Evolutionary conservation across 2,113 vertebrate genomes (phyloP).

Genomic region (Euleptes europaea): DNA sequence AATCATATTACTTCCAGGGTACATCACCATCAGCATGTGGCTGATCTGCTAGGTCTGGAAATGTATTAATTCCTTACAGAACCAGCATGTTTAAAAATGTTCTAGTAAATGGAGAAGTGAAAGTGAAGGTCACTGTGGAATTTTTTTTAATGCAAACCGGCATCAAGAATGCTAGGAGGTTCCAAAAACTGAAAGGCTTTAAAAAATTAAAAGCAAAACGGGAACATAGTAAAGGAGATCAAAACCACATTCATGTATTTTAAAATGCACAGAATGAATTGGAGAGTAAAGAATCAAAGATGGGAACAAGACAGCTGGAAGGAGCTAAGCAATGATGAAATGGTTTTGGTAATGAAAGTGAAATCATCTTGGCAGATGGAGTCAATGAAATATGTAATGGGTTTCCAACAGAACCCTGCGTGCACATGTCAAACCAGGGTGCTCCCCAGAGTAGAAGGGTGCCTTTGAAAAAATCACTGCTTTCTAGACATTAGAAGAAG

Average conservation of each 20-base stretch:
- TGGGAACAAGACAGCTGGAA: neutral
- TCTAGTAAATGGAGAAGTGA: neutral
- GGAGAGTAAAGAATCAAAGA: neutral
- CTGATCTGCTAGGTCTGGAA: neutral
- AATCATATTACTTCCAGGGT: neutral
- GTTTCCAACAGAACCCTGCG: neutral
- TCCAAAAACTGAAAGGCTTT: neutral
- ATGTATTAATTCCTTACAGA: neutral
- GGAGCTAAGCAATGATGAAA: neutral
- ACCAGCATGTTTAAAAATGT: neutral
- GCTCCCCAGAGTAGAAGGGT: neutral
- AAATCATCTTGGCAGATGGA: conserved; percentile 1
- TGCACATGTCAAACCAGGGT: neutral
- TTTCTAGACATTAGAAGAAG: no score
- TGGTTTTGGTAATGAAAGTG: neutral
- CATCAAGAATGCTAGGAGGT: neutral
- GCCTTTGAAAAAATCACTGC: neutral
- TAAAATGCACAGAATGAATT: neutral
- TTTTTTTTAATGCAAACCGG: neutral
- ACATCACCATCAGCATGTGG: neutral
- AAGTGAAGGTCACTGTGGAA: neutral
- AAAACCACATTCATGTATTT: neutral
- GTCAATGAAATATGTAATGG: conserved; percentile 5
- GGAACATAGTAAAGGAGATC: neutral
- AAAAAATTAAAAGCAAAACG: neutral